Conservation (phyloP, 2,888 invertebrate genomes). For the Anoplius nigerrimus region DNA sequence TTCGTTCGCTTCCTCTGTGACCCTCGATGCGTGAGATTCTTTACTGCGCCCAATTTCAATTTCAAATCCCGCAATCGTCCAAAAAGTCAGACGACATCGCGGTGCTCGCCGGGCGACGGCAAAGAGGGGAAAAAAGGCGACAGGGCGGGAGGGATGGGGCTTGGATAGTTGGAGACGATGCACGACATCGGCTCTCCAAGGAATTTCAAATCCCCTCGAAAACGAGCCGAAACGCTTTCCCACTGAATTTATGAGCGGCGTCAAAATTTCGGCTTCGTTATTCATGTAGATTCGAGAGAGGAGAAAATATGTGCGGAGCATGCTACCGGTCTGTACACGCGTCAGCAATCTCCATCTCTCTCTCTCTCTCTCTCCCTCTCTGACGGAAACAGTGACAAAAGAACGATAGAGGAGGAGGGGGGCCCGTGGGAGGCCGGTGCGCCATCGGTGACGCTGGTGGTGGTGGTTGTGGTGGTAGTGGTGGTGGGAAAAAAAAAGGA, state of each 20-base stretch:
- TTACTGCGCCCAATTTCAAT: conserved; percentile 29
- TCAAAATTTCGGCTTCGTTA: conserved; percentile 42
- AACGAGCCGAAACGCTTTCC: conserved; percentile 30
- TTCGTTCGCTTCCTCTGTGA: too few relatives aligned
- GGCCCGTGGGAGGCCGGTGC: too few relatives aligned
- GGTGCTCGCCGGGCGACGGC: conserved; percentile 1
- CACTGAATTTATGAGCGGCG: conserved; percentile 32
- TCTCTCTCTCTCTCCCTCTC: neutral
- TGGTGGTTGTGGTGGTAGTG: too few relatives aligned
- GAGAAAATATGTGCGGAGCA: conserved; percentile 28
- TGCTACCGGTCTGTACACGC: neutral
- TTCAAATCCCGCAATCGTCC: conserved; percentile 28
- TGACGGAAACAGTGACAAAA: conserved; percentile 18
- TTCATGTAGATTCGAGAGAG: conserved; percentile 34
- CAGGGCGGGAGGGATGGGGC: conserved; percentile 5
- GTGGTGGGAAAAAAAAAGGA: conserved; percentile 1
- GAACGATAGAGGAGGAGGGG: too few relatives aligned
- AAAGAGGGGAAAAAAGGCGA: too few relatives aligned
- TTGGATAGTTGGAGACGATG: conserved; percentile 21
- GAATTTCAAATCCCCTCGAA: conserved; percentile 26
- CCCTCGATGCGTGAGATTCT: neutral
- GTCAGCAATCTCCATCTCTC: neutral
- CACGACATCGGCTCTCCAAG: conserved; percentile 8
- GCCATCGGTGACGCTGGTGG: neutral
- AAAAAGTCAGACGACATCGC: neutral